These are phyloP conservation scores for Leptestheria dahalacensis DNA, from an alignment of 1,140 invertebrate species.

Conservation along the genomic window DNA sequence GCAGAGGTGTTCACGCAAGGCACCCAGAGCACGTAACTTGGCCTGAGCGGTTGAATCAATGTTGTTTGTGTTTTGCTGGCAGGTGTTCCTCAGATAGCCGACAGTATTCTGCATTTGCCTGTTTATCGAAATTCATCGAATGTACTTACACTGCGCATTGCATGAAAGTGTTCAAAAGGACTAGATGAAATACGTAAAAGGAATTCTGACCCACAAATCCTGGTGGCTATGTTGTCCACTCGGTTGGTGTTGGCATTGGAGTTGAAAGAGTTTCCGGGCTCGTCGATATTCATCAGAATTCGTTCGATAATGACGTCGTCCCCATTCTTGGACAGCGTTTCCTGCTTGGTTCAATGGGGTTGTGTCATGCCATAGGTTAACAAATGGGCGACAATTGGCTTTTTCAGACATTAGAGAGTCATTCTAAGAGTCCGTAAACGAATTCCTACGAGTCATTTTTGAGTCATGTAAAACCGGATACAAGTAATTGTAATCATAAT, in stretches of 20 bases:
- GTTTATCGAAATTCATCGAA: neutral
- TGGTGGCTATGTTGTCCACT: neutral
- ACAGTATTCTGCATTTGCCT: slow-evolving; percentile 11
- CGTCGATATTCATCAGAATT: slow-evolving; percentile 4
- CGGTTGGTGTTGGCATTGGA: neutral
- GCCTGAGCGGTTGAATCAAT: neutral
- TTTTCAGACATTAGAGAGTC: neutral
- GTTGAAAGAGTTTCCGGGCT: neutral
- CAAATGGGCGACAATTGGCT: neutral
- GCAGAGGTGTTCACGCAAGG: slow-evolving; percentile 1
- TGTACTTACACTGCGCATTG: neutral
- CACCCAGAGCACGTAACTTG: neutral
- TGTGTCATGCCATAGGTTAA: neutral
- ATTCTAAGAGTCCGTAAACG: neutral
- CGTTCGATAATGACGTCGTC: neutral
- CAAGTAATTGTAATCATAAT: too few relatives aligned
- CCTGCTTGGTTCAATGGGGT: neutral
- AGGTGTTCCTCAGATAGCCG: slow-evolving; percentile 1
- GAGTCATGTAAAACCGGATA: too few relatives aligned
- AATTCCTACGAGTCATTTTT: too few relatives aligned
- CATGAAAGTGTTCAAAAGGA: neutral
- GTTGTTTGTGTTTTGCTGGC: neutral
- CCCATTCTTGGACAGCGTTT: neutral
- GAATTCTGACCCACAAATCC: neutral
- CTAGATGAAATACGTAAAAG: neutral